Conservation (phyloP, 2,888 invertebrate species). For the Synergus itoensis region DNA sequence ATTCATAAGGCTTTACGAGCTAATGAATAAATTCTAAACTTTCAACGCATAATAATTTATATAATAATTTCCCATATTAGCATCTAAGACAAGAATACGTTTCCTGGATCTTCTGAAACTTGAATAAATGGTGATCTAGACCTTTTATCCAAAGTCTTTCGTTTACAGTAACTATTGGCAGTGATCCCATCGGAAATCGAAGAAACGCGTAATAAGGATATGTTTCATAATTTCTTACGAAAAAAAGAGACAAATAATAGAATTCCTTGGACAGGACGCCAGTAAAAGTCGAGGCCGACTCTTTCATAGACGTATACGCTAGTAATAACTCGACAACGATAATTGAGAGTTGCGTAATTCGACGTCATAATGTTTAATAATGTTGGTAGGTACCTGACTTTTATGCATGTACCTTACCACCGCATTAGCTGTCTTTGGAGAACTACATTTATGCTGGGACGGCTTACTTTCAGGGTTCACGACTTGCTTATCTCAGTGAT, state of each 20-base stretch:
- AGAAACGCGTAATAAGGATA: background rate
- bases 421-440: background rate
- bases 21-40: background rate
- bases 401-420: background rate
- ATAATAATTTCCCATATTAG: constrained; percentile 9
- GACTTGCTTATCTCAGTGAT: constrained; percentile 15
- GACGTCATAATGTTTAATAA: constrained; percentile 6
- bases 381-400: constrained; percentile 17
- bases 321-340: constrained; percentile 5
- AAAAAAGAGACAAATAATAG: constrained; percentile 5
- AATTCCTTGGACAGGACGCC: background rate
- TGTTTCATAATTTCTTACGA: background rate
- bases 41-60: background rate
- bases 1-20: constrained; percentile 8
- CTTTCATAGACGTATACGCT: background rate
- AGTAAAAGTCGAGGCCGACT: constrained; percentile 32
- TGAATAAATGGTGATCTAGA: constrained; percentile 9
- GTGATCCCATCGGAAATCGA: constrained; percentile 7
- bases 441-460: background rate
- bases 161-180: background rate
- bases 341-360: constrained; percentile 27
- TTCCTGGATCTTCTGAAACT: background rate
- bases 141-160: background rate
- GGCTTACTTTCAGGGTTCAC: constrained; percentile 21
- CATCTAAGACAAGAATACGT: background rate